phyloP scores from a whole-genome alignment of 2,113 vertebrate species.

The Lethenteron reissneri region DNA sequence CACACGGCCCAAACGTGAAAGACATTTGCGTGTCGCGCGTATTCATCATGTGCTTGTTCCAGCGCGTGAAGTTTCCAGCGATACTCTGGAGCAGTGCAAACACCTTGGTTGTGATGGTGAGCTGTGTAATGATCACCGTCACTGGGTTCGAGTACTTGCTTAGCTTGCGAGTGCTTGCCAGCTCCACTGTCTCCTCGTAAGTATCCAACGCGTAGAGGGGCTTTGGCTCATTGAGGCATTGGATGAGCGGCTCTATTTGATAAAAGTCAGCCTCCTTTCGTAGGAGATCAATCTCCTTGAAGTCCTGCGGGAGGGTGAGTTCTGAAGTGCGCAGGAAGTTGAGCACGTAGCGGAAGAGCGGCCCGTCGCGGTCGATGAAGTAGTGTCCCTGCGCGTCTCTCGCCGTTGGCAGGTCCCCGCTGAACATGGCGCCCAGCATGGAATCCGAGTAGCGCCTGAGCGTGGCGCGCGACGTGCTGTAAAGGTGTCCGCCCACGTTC shows the following conservation, averaged over 20 bases:
- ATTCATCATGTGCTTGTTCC: slow-evolving; percentile 99
- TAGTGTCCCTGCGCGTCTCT: slow-evolving; percentile 54
- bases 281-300: slow-evolving; percentile 54
- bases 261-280: slow-evolving; percentile 59
- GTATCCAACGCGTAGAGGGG: too few relatives aligned
- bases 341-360: slow-evolving; percentile 50
- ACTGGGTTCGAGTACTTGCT: too few relatives aligned
- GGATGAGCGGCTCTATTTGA: slow-evolving; percentile 55
- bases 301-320: slow-evolving; percentile 45
- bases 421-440: slow-evolving; percentile 60
- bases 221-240: too few relatives aligned
- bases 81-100: slow-evolving; percentile 75
- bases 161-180: too few relatives aligned
- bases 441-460: slow-evolving; percentile 50
- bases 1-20: slow-evolving; percentile 90
- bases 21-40: slow-evolving; percentile 95
- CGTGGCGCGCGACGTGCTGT: slow-evolving; percentile 52
- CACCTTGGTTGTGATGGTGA: slow-evolving; percentile 87
- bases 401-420: slow-evolving; percentile 47
- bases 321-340: slow-evolving; percentile 60
- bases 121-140: slow-evolving; percentile 86
- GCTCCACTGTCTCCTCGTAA: too few relatives aligned
- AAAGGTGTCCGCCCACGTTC: slow-evolving; percentile 57
- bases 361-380: slow-evolving; percentile 56
- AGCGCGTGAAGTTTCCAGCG: slow-evolving; percentile 87